Percentiles rank a stretch among this genome's conserved stretches.
Conservation (phyloP, 2,888 invertebrate species). For the Dolichomitus sp. region DNA sequence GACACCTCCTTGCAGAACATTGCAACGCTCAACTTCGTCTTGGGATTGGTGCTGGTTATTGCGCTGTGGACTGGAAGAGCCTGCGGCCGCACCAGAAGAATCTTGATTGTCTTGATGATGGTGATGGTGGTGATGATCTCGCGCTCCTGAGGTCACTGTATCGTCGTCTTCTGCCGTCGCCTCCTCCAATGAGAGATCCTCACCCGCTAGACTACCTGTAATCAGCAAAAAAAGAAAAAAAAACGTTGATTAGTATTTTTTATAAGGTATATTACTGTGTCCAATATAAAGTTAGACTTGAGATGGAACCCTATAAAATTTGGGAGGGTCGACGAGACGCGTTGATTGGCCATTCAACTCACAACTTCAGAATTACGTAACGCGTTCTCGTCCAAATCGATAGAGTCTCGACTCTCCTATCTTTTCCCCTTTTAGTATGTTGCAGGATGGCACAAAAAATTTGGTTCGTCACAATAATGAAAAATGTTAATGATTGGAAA, state of each 20-base stretch:
- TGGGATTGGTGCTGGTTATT: slow-evolving; percentile 77
- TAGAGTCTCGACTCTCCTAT: too few species aligned
- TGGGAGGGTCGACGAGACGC: neutral
- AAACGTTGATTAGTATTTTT: neutral
- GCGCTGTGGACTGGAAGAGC: slow-evolving; percentile 78
- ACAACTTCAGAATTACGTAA: too few species aligned
- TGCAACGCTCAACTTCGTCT: slow-evolving; percentile 82
- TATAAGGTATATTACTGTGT: too few species aligned
- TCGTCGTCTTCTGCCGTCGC: slow-evolving; percentile 87
- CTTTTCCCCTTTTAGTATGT: too few species aligned
- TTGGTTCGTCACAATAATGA: too few species aligned
- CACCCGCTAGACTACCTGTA: slow-evolving; percentile 93
- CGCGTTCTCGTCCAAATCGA: too few species aligned
- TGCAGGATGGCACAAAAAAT: too few species aligned
- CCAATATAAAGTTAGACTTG: too few species aligned
- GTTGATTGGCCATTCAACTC: too few species aligned
- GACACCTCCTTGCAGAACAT: slow-evolving; percentile 83
- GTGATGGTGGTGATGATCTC: slow-evolving; percentile 85
- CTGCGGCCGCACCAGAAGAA: slow-evolving; percentile 68
- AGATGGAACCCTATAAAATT: neutral
- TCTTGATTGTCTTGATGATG: slow-evolving; percentile 85
- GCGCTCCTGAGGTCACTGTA: slow-evolving; percentile 79
- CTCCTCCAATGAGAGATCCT: slow-evolving; percentile 91
- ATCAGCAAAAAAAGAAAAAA: slow-evolving; percentile 75
- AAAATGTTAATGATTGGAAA: neutral